Evolutionary conservation across 1,140 invertebrate genomes (phyloP).

Genomic region (Scaptomyza hsui): DNA sequence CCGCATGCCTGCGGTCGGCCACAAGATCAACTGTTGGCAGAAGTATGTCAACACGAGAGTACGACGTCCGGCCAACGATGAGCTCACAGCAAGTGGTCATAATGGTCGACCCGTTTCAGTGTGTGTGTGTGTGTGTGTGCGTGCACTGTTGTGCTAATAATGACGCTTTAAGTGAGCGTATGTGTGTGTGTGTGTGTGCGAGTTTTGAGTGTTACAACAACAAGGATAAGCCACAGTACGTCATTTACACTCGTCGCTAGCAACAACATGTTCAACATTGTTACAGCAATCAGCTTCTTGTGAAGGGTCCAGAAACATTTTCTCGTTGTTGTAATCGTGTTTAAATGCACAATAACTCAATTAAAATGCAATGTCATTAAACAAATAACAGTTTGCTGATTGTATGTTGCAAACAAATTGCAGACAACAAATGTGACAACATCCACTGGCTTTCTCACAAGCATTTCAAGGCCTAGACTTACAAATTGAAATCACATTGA

Average conservation of each 20-base stretch:
- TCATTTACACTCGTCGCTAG: constrained; percentile 34
- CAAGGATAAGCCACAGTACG: constrained; percentile 50
- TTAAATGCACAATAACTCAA: constrained; percentile 50
- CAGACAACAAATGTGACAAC: constrained; percentile 15
- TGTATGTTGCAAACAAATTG: constrained; percentile 33
- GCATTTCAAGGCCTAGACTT: no score
- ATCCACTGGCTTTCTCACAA: background rate
- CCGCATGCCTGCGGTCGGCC: constrained; percentile 79
- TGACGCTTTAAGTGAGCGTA: constrained; percentile 66
- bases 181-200: constrained; percentile 40
- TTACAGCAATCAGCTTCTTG: constrained; percentile 22
- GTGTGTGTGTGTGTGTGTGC: constrained; percentile 20
- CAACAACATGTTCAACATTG: constrained; percentile 42
- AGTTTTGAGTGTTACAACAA: constrained; percentile 58
- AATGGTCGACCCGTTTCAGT: constrained; percentile 55
- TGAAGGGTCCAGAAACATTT: background rate
- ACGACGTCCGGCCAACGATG: constrained; percentile 39
- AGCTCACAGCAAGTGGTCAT: constrained; percentile 71
- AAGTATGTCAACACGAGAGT: constrained; percentile 78
- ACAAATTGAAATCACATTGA: background rate
- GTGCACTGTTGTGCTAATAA: constrained; percentile 72
- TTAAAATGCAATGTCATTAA: constrained; percentile 64
- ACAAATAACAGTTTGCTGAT: constrained; percentile 69
- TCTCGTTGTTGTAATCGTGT: constrained; percentile 14
- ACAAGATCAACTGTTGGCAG: constrained; percentile 82